These are phyloP conservation scores for Megaustenia siamemsis DNA, from an alignment of 2,888 invertebrate genomes.

Conservation along the genomic window DNA sequence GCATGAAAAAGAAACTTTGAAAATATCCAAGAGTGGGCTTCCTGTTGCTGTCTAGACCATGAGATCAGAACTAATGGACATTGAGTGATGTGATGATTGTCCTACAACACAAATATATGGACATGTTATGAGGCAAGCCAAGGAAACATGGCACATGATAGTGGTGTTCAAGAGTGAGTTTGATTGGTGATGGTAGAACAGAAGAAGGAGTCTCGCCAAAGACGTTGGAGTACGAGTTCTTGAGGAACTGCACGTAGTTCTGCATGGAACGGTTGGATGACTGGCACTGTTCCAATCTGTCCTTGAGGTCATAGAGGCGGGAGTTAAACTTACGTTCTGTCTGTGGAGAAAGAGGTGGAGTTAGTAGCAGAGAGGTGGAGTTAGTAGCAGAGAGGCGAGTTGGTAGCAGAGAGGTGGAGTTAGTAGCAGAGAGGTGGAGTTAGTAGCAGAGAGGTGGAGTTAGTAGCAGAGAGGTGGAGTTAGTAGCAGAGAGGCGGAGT, in stretches of 20 bases:
- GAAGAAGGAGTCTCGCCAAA: constrained; percentile 74
- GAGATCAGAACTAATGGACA: no score
- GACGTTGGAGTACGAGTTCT: constrained; percentile 79
- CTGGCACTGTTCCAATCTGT: constrained; percentile 79
- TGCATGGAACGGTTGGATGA: constrained; percentile 80
- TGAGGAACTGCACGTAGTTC: constrained; percentile 80
- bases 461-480: neutral
- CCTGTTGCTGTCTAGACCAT: no score
- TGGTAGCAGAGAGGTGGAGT: no score
- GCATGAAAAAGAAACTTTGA: no score
- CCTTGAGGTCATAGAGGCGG: constrained; percentile 78
- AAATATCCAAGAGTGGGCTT: no score
- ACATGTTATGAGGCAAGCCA: no score
- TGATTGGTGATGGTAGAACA: constrained; percentile 49
- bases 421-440: no score
- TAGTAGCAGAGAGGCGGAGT: neutral
- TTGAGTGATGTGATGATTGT: no score
- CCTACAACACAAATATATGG: no score
- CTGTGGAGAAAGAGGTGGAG: constrained; percentile 61
- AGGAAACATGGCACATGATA: no score
- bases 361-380: neutral
- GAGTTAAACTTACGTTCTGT: constrained; percentile 78
- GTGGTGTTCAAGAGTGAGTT: constrained; percentile 40
- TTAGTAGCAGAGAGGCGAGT: no score
- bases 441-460: no score